These are phyloP conservation scores for Larimichthys polyactis DNA, from an alignment of 2,113 vertebrate genomes.

Conservation along the genomic window DNA sequence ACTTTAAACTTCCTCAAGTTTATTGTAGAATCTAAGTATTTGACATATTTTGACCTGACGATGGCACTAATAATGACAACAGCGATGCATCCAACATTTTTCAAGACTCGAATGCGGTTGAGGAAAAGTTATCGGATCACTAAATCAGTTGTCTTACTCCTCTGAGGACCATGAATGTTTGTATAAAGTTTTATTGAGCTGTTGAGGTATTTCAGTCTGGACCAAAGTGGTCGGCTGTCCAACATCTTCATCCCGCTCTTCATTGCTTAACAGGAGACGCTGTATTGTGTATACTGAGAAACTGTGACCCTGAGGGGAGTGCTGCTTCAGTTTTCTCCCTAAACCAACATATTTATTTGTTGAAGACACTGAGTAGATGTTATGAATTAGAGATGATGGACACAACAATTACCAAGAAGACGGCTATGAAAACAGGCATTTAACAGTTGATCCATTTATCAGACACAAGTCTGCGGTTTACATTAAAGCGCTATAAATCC, in stretches of 20 bases:
- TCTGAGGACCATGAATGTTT: background rate
- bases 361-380: constrained; percentile 19
- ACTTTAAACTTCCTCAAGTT: too few relatives aligned
- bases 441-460: constrained; percentile 61
- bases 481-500: constrained; percentile 43
- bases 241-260: background rate
- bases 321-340: constrained; percentile 13
- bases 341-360: constrained; percentile 32
- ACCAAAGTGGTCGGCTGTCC: background rate
- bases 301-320: background rate
- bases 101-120: too few relatives aligned
- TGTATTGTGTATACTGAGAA: background rate
- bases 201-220: background rate
- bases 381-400: constrained; percentile 53
- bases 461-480: constrained; percentile 64
- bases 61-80: too few relatives aligned
- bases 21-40: too few relatives aligned
- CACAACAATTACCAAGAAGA: constrained; percentile 46
- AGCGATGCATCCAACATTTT: too few relatives aligned
- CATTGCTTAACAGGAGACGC: background rate
- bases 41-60: too few relatives aligned
- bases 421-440: constrained; percentile 51
- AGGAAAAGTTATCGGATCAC: background rate
- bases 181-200: background rate
- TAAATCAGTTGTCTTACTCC: background rate